Evolutionary conservation across 2,113 vertebrate genomes (phyloP).

Genomic region (Sciurus niger): DNA sequence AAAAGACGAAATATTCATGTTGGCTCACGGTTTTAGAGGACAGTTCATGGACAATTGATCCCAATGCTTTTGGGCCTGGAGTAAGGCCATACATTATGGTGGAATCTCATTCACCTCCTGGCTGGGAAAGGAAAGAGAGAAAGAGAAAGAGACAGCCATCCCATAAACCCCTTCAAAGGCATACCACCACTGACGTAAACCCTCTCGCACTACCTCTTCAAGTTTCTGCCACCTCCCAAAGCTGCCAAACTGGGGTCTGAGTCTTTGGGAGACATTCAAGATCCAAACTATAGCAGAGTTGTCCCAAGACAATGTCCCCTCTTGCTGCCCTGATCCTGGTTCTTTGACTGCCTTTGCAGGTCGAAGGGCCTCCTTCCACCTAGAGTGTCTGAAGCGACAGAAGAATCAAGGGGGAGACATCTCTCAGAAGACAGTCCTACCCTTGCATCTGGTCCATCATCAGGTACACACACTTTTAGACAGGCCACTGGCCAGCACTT

Average conservation of each 20-base stretch:
- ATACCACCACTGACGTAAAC: background rate
- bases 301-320: fast-evolving
- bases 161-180: background rate
- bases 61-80: background rate
- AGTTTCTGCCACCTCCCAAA: background rate
- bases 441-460: conserved; percentile 97
- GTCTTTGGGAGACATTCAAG: background rate
- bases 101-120: background rate
- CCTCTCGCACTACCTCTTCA: background rate
- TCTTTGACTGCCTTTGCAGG: conserved; percentile 87
- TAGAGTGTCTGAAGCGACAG: conserved; percentile 97
- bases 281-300: too few relatives aligned
- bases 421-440: conserved; percentile 96
- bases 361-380: conserved; percentile 97
- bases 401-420: conserved; percentile 91
- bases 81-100: background rate
- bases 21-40: background rate
- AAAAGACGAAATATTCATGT: background rate
- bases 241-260: background rate
- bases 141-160: background rate
- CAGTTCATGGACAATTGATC: too few relatives aligned
- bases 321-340: background rate
- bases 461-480: conserved; percentile 90
- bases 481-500: background rate
- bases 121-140: background rate